Evolutionary conservation across 2,888 invertebrate genomes (phyloP), one percentile per base, ranked within the genome.

Genomic region (Zygaena filipendulae): DNA sequence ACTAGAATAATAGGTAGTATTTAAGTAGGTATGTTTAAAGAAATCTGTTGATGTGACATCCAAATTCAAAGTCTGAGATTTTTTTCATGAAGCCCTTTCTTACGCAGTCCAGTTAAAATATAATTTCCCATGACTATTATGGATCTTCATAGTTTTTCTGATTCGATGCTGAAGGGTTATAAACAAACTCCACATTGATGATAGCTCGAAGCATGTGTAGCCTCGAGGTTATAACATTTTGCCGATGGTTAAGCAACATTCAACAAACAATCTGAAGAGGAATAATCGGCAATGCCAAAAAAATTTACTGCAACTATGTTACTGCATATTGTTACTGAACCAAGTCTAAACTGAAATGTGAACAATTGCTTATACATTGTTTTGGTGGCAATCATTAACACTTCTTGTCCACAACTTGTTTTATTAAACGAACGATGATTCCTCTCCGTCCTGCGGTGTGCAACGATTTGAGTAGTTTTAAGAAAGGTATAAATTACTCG

Each of bases 81-180:
- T 37, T 38, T 39, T 38, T 45, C 41, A 25, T 47, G 4, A 16
- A 57, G 50, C 43, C 52, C 52, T 60, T 63, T 57, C 58, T 61
- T 58, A 62, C 43, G 51, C 62, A 55, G 60, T 70, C 58, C 71
- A 72, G 61, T 54, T 38, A 29, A 35, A 42, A 47, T 64, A 50
- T 62, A 71, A 72, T 71, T 58, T 62, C 66, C 66, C 59, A 47
- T 49, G 36, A 39, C 40, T 50, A 42, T 52, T 51, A 72, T 72
- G 75, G 72, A 77, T 77, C 75, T 74, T 71, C 70, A 46, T 58
- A 59, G 64, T 70, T 71, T 72, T 71, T 59, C 67, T 42, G 36
- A 40, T 47, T 42, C 40, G 32, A 48, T 48, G n/a, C 36, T 38
- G 39, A 40, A 44, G 49, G 37, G 42, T 45, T n/a, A n/a, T n/a